Conservation (phyloP, 2,888 invertebrate species). For the Alviniconcha strummeri region DNA sequence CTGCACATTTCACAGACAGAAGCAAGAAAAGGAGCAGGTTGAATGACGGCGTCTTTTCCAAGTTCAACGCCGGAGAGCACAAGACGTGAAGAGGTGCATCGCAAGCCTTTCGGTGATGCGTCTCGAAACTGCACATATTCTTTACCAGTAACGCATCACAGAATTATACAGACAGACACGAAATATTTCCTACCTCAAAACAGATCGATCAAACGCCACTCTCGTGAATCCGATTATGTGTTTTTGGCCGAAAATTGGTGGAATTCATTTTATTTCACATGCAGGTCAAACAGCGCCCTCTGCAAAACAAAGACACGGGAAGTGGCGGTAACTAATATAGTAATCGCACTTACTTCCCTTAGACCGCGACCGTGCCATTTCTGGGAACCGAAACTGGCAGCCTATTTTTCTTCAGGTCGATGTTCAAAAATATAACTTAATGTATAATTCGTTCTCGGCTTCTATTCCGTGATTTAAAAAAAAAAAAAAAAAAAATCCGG, state of each 20-base stretch:
- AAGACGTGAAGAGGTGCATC: slow-evolving; percentile 9
- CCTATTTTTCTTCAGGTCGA: no score
- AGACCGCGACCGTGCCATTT: neutral
- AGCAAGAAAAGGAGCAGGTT: no score
- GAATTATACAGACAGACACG: neutral
- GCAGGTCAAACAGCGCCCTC: slow-evolving; percentile 43
- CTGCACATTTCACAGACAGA: no score
- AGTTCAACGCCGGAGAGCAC: slow-evolving; percentile 11
- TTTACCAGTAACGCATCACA: neutral
- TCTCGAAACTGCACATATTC: neutral
- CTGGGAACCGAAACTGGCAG: no score
- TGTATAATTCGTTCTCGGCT: no score
- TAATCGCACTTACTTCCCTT: slow-evolving; percentile 37
- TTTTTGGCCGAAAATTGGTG: slow-evolving; percentile 38
- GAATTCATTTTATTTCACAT: slow-evolving; percentile 39
- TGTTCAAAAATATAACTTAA: no score
- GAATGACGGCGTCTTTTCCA: neutral
- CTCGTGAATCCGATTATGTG: slow-evolving; percentile 20
- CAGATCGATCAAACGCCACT: slow-evolving; percentile 23
- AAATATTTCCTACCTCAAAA: slow-evolving; percentile 23
- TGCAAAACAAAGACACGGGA: slow-evolving; percentile 38
- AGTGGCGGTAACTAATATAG: slow-evolving; percentile 15
- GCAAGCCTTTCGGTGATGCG: neutral
- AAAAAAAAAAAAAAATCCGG: no score
- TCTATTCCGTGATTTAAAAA: no score